A percentile compares a stretch with the other conserved stretches of the same genome.
phyloP scores from a whole-genome alignment of 2,888 invertebrate species.

The Netelia melanura region DNA sequence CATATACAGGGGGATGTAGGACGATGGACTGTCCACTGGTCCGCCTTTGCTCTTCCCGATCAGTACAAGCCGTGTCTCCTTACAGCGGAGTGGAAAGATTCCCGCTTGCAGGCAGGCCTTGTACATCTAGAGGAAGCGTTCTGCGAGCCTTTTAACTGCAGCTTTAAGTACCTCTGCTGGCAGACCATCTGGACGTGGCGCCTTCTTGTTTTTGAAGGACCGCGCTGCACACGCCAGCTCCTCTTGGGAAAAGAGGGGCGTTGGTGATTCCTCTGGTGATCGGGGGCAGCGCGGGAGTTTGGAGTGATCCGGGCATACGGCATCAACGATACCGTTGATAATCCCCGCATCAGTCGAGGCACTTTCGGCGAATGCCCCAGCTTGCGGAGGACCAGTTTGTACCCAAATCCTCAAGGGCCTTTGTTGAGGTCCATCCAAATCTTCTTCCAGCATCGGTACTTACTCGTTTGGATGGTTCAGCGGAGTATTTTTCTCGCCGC shows the following conservation, averaged over 20 bases:
- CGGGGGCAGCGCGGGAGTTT: neutral
- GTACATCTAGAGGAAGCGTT: conserved; percentile 55
- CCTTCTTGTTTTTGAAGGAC: conserved; percentile 45
- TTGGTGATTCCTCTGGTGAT: conserved; percentile 12
- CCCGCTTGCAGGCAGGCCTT: conserved; percentile 59
- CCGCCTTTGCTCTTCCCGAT: conserved; percentile 68
- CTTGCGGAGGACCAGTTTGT: conserved; percentile 56
- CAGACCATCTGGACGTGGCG: conserved; percentile 61
- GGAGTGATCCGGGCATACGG: conserved; percentile 51
- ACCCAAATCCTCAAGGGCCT: conserved; percentile 60
- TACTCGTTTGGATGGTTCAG: conserved; percentile 44
- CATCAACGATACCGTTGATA: conserved; percentile 30
- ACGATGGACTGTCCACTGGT: conserved; percentile 45
- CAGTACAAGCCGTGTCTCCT: conserved; percentile 52
- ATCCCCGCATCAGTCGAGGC: conserved; percentile 28
- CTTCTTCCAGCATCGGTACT: conserved; percentile 49
- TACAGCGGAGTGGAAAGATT: conserved; percentile 52
- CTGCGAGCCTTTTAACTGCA: conserved; percentile 15
- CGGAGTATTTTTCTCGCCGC: conserved; percentile 38
- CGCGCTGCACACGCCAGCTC: conserved; percentile 36
- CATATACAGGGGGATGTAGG: conserved; percentile 66
- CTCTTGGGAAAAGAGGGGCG: conserved; percentile 35
- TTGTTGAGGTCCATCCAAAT: conserved; percentile 40
- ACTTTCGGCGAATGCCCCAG: conserved; percentile 27
- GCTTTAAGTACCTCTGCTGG: conserved; percentile 51